A percentile compares a stretch with the other conserved stretches of the same genome.
These are phyloP conservation scores for Drosophila putrida DNA, from an alignment of 2,888 invertebrate species.

Conservation along the genomic window DNA sequence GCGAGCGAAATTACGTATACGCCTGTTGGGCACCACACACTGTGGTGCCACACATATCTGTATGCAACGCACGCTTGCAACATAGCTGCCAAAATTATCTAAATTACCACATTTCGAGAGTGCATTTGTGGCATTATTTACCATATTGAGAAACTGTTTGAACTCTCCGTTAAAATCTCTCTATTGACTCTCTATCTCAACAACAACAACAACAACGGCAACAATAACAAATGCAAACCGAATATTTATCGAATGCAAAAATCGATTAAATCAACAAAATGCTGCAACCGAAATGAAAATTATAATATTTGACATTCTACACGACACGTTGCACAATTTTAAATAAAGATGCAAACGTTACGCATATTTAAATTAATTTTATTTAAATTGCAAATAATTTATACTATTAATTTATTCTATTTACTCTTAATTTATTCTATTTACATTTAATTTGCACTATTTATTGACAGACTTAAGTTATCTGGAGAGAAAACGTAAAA, in stretches of 20 bases:
- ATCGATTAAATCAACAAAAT: slow-evolving; percentile 6
- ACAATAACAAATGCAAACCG: neutral
- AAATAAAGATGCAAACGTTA: neutral
- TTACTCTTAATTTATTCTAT: no score
- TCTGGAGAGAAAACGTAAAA: no score
- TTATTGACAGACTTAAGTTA: no score
- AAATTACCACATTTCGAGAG: neutral
- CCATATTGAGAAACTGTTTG: neutral
- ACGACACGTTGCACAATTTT: neutral
- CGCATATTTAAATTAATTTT: no score
- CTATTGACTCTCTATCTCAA: neutral
- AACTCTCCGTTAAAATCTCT: neutral
- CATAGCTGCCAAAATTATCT: neutral
- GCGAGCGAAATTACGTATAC: slow-evolving; percentile 14
- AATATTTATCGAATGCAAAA: neutral
- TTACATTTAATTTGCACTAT: no score
- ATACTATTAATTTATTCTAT: no score
- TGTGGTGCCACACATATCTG: no score
- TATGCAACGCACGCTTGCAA: neutral
- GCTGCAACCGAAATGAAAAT: neutral
- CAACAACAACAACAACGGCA: neutral
- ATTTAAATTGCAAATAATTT: no score
- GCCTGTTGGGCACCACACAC: slow-evolving; percentile 1
- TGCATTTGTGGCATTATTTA: slow-evolving; percentile 1
- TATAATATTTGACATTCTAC: neutral